These are phyloP conservation scores for Microtus oregoni DNA, from an alignment of 2,113 vertebrate genomes.

Conservation along the genomic window DNA sequence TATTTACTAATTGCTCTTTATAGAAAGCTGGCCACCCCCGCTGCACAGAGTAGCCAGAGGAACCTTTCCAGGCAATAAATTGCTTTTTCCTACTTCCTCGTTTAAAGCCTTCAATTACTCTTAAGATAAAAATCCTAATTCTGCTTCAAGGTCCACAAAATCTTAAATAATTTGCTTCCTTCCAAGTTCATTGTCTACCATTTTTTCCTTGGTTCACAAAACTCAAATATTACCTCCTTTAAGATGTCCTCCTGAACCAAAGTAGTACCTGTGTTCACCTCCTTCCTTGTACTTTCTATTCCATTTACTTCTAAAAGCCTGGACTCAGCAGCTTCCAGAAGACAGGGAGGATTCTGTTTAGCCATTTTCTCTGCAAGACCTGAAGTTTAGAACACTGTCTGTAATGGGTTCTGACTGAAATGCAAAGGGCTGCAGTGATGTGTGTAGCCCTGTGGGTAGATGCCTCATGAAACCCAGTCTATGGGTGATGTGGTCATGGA, in stretches of 20 bases:
- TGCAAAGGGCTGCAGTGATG: neutral
- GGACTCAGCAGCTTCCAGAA: neutral
- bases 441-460: neutral
- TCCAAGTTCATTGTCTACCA: neutral
- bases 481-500: neutral
- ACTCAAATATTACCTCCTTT: neutral
- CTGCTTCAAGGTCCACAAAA: slow-evolving; percentile 4
- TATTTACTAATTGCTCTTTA: neutral
- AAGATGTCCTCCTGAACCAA: neutral
- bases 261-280: too few species aligned
- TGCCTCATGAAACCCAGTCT: neutral
- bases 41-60: neutral
- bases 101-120: slow-evolving; percentile 24
- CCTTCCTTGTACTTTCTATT: neutral
- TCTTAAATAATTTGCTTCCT: neutral
- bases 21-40: neutral
- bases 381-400: neutral
- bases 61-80: slow-evolving; percentile 17
- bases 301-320: neutral
- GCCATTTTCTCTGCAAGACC: neutral
- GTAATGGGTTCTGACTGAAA: neutral
- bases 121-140: slow-evolving; percentile 25
- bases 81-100: neutral
- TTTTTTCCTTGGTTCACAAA: neutral
- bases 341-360: neutral